Conservation (phyloP, 2,888 invertebrate genomes). For the Odontothrips loti region DNA sequence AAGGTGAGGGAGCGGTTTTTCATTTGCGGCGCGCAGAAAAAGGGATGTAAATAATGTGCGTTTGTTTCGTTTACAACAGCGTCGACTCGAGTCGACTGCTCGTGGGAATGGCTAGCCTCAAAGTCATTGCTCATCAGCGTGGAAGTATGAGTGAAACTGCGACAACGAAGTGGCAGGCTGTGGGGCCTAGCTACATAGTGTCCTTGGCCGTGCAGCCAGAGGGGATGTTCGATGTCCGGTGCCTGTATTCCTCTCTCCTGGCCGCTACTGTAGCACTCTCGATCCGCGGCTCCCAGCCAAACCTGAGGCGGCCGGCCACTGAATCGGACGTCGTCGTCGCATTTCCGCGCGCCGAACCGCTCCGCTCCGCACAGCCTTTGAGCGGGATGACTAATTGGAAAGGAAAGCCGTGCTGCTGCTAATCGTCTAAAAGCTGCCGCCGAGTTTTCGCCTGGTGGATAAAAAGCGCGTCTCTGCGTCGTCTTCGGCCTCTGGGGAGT, state of each 20-base stretch:
- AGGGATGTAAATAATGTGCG: neutral
- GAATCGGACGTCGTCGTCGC: no score
- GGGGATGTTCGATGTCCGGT: no score
- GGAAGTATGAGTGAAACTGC: no score
- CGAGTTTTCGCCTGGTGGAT: neutral
- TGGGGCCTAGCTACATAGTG: no score
- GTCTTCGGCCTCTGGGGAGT: neutral
- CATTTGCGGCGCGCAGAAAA: neutral
- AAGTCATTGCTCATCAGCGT: neutral
- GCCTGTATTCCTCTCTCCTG: no score
- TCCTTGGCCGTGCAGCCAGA: no score
- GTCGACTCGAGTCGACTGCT: no score
- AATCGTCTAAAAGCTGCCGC: neutral
- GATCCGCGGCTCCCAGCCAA: no score
- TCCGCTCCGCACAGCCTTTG: neutral
- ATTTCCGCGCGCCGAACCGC: no score
- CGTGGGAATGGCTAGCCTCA: neutral
- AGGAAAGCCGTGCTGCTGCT: conserved; percentile 10
- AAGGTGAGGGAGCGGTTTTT: neutral
- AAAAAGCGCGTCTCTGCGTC: neutral
- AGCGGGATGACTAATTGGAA: conserved; percentile 15
- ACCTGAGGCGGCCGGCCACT: no score
- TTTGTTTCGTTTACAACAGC: neutral
- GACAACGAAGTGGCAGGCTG: no score
- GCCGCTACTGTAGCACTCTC: no score